Conservation (phyloP, 2,797 vertebrate genomes). For the Megaceryle alcyon region DNA sequence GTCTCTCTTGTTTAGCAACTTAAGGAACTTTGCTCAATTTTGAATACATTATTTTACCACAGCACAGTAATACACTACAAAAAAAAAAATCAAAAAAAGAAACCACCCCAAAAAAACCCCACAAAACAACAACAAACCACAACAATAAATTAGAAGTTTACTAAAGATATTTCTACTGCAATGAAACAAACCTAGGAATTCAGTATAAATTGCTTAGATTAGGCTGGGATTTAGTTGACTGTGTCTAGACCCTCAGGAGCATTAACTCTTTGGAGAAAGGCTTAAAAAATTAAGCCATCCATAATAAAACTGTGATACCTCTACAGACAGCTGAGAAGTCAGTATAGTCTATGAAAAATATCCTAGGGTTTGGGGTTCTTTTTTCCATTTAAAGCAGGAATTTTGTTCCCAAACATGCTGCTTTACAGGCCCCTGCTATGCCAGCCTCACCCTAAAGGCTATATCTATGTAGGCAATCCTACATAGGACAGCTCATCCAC, state of each 20-base stretch:
- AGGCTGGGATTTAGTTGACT: background rate
- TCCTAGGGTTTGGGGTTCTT: too few relatives aligned
- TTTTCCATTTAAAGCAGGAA: background rate
- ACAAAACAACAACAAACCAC: too few relatives aligned
- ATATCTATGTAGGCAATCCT: background rate
- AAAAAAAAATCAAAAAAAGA: background rate
- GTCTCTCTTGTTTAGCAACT: background rate
- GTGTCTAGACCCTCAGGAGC: background rate
- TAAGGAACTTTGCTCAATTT: background rate
- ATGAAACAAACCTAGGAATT: background rate
- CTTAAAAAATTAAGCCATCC: background rate
- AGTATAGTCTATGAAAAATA: background rate
- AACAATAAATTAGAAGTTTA: background rate
- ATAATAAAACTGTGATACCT: background rate
- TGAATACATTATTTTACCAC: background rate
- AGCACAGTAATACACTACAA: background rate
- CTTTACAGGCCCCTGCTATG: background rate
- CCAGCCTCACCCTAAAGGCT: background rate
- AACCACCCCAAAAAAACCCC: too few relatives aligned
- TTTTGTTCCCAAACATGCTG: background rate
- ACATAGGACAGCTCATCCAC: background rate
- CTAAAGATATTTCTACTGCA: background rate
- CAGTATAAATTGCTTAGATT: background rate
- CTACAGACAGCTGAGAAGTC: background rate
- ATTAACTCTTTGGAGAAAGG: background rate